Evolutionary conservation across 1,140 invertebrate species (phyloP).

Genomic region (Coelopa frigida): DNA sequence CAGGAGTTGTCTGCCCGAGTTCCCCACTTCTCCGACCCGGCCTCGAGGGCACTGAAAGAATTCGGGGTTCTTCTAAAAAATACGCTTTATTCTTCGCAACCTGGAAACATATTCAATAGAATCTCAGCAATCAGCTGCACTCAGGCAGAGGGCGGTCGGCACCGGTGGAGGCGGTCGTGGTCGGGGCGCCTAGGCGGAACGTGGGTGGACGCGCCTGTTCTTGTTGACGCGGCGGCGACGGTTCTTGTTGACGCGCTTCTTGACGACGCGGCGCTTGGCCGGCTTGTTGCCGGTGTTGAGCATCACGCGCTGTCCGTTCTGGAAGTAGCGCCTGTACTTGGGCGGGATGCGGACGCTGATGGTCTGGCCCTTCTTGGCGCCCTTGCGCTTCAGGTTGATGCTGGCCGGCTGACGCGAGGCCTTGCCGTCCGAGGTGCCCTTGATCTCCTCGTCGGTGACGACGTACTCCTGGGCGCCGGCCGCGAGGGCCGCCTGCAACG

Average conservation of each 20-base stretch:
- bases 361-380: constrained; percentile 27
- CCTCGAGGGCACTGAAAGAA: no score
- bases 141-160: no score
- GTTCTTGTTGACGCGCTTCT: constrained; percentile 20
- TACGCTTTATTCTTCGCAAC: no score
- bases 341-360: constrained; percentile 34
- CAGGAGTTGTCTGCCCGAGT: no score
- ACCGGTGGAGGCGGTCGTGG: background rate
- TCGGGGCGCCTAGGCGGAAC: background rate
- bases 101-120: no score
- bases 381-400: constrained; percentile 34
- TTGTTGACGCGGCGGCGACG: constrained; percentile 7
- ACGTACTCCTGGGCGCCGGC: constrained; percentile 38
- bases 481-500: constrained; percentile 31
- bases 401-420: constrained; percentile 21
- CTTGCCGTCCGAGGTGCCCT: constrained; percentile 28
- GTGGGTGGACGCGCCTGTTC: constrained; percentile 18
- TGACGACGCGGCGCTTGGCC: constrained; percentile 27
- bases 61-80: no score
- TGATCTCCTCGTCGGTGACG: constrained; percentile 21
- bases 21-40: no score
- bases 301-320: constrained; percentile 40
- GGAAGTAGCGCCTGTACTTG: constrained; percentile 37
- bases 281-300: constrained; percentile 28
- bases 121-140: no score